phyloP scores from a whole-genome alignment of 2,888 invertebrate species.

The Pardosa pseudoannulata region DNA sequence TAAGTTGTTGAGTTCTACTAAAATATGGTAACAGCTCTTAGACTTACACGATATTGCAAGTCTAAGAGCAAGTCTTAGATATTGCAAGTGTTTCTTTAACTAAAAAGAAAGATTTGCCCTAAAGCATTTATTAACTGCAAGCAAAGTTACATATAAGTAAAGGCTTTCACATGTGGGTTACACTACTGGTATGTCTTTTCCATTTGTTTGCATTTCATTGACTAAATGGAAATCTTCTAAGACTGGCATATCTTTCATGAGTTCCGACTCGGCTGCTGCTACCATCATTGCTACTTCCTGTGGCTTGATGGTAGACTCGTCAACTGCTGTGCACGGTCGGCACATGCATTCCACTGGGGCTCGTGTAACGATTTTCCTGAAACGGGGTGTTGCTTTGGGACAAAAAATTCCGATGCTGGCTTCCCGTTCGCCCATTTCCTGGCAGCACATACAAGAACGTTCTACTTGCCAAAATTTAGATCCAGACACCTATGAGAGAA shows the following conservation, averaged over 20 bases:
- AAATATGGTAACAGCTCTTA: too few relatives aligned
- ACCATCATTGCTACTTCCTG: constrained; percentile 83
- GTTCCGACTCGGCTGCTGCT: background rate
- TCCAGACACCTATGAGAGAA: constrained; percentile 86
- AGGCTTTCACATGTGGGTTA: background rate
- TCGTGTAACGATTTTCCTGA: constrained; percentile 86
- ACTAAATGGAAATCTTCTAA: constrained; percentile 40
- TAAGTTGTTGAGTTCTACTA: too few relatives aligned
- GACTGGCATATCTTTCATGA: constrained; percentile 27
- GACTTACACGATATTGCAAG: too few relatives aligned
- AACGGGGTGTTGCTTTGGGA: constrained; percentile 90
- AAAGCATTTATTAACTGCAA: too few relatives aligned
- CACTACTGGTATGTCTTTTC: constrained; percentile 55
- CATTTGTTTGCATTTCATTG: constrained; percentile 19
- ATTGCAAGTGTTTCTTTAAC: too few relatives aligned
- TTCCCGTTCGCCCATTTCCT: constrained; percentile 94
- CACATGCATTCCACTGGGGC: constrained; percentile 96
- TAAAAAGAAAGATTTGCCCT: too few relatives aligned
- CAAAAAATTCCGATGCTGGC: constrained; percentile 92
- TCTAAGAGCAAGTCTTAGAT: too few relatives aligned
- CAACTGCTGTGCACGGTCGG: constrained; percentile 91
- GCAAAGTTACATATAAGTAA: too few relatives aligned
- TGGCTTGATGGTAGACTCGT: constrained; percentile 90
- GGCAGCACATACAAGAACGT: constrained; percentile 95
- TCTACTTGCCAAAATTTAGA: constrained; percentile 98